Percentiles rank a stretch among this genome's conserved stretches.
Conservation (phyloP, 2,888 invertebrate species). For the Cephalotes varians region DNA sequence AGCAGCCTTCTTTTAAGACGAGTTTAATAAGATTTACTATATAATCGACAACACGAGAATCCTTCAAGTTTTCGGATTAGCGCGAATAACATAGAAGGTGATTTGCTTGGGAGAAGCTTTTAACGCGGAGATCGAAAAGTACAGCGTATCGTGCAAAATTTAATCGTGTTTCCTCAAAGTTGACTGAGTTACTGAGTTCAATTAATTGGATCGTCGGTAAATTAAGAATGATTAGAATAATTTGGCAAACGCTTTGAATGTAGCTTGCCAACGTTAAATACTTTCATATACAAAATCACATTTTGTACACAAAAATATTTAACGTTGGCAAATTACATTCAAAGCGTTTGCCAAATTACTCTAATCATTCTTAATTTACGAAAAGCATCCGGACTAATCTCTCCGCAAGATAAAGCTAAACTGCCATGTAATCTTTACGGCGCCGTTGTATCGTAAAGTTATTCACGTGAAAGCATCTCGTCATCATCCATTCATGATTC, state of each 20-base stretch:
- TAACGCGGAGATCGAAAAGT: not conserved
- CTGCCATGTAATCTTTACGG: not conserved
- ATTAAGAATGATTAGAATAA: slow-evolving; percentile 24
- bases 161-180: not conserved
- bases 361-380: slow-evolving; percentile 18
- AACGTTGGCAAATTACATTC: not conserved
- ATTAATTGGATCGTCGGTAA: slow-evolving; percentile 7
- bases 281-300: not conserved
- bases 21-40: not conserved
- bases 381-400: slow-evolving; percentile 1
- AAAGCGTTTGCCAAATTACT: not conserved
- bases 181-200: not conserved
- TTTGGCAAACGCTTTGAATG: not conserved
- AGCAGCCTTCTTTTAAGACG: no score
- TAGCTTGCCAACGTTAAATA: not conserved
- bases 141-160: not conserved
- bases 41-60: not conserved
- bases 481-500: not conserved
- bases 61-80: not conserved
- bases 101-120: slow-evolving; percentile 14
- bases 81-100: not conserved
- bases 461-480: not conserved
- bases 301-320: not conserved
- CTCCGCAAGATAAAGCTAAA: not conserved
- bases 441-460: not conserved